These are phyloP conservation scores for Drosophila jambulina DNA, from an alignment of 1,140 invertebrate genomes.

Conservation along the genomic window DNA sequence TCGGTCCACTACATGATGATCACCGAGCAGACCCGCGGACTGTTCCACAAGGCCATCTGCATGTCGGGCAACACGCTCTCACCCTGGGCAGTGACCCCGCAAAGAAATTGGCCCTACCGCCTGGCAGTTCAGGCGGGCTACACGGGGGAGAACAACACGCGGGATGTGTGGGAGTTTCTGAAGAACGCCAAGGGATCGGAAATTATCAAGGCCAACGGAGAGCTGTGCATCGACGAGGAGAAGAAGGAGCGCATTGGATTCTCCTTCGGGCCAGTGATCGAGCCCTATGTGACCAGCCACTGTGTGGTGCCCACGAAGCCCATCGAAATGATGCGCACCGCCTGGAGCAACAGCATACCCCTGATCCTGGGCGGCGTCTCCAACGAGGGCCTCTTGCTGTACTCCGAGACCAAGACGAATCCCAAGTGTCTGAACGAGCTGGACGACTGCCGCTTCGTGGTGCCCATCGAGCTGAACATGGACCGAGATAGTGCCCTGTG, in stretches of 20 bases:
- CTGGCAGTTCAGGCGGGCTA: conserved; percentile 78
- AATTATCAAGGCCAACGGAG: conserved; percentile 85
- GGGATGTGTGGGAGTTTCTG: conserved; percentile 85
- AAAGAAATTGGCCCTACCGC: conserved; percentile 77
- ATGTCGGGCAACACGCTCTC: conserved; percentile 87
- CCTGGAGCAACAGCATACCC: conserved; percentile 85
- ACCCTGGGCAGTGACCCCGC: conserved; percentile 81
- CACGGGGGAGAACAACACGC: conserved; percentile 75
- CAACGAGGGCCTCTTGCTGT: conserved; percentile 84
- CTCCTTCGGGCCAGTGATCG: conserved; percentile 84
- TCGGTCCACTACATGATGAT: conserved; percentile 83
- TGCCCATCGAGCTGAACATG: conserved; percentile 79
- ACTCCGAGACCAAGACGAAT: conserved; percentile 76
- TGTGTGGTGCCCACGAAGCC: conserved; percentile 79
- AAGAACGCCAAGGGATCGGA: conserved; percentile 89
- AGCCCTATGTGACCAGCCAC: conserved; percentile 75
- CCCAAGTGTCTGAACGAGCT: conserved; percentile 79
- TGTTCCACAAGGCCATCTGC: conserved; percentile 88
- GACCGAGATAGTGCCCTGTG: conserved; percentile 75
- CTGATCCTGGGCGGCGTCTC: conserved; percentile 85
- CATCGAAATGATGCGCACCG: conserved; percentile 80
- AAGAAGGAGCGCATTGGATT: conserved; percentile 76
- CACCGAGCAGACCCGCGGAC: conserved; percentile 84
- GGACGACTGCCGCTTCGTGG: conserved; percentile 76
- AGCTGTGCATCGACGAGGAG: conserved; percentile 76